Percentiles rank a stretch among this genome's conserved stretches.
Evolutionary conservation across 2,888 invertebrate species (phyloP).

Genomic region (Cordilura impudica): DNA sequence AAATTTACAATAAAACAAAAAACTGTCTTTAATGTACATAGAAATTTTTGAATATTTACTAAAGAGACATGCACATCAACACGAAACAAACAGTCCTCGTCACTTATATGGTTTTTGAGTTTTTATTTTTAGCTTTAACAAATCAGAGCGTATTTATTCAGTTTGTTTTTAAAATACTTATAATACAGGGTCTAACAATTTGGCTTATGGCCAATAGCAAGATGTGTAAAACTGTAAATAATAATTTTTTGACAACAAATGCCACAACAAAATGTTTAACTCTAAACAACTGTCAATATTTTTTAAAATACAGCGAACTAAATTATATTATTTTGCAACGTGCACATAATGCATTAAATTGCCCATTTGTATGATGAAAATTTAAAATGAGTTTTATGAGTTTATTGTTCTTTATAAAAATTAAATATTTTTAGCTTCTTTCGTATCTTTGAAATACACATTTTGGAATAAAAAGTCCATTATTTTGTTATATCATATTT

Average conservation of each 20-base stretch:
- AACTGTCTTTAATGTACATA: background rate
- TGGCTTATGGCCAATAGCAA: conserved; percentile 33
- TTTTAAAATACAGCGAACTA: conserved; percentile 11
- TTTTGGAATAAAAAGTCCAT: too few relatives aligned
- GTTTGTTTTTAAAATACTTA: background rate
- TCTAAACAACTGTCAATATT: conserved; percentile 40
- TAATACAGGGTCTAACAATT: conserved; percentile 20
- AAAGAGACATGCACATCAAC: background rate
- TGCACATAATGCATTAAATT: background rate
- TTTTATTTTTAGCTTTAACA: conserved; percentile 29
- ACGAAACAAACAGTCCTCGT: conserved; percentile 42
- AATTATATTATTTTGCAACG: background rate
- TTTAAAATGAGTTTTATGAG: background rate
- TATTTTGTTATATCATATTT: too few relatives aligned
- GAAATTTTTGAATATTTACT: background rate
- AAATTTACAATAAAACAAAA: conserved; percentile 7
- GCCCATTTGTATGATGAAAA: background rate
- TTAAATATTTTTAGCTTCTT: too few relatives aligned
- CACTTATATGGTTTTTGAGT: conserved; percentile 20
- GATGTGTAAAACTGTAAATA: conserved; percentile 17
- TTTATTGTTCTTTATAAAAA: too few relatives aligned
- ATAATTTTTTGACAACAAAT: conserved; percentile 26
- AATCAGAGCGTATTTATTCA: conserved; percentile 8
- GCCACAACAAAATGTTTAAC: conserved; percentile 28
- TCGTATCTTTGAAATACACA: too few relatives aligned